Conservation (phyloP, 1,140 invertebrate species). For the Tribolium madens region DNA sequence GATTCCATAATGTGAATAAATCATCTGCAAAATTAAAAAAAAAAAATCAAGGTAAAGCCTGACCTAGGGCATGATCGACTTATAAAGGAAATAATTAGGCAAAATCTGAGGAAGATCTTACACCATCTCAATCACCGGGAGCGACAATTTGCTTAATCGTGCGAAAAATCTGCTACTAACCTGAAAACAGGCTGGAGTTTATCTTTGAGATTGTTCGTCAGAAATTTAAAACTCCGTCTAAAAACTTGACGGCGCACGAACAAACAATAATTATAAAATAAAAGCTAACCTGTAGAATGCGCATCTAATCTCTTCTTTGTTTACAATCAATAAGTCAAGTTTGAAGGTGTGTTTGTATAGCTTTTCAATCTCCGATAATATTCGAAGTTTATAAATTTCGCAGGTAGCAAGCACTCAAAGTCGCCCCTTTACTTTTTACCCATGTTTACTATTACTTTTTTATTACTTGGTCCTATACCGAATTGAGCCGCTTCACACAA, state of each 20-base stretch:
- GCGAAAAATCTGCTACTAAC: not conserved
- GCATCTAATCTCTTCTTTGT: constrained; percentile 37
- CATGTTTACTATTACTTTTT: not conserved
- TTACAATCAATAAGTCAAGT: constrained; percentile 49
- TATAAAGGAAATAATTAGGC: not conserved
- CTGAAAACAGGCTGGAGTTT: not conserved
- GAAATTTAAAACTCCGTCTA: not conserved
- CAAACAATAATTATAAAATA: constrained; percentile 36
- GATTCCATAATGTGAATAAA: no score
- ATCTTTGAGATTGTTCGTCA: not conserved
- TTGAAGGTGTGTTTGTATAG: constrained; percentile 49
- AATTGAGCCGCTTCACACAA: constrained; percentile 48
- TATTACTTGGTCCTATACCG: not conserved
- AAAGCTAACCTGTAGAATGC: constrained; percentile 24
- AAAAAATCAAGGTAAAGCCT: not conserved
- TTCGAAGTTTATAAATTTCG: constrained; percentile 48
- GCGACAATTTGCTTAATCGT: not conserved
- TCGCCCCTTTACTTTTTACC: constrained; percentile 10
- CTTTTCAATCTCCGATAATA: constrained; percentile 50
- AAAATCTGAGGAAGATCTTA: not conserved
- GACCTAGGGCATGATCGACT: not conserved
- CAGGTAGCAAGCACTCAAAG: constrained; percentile 46
- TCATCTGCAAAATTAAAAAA: no score
- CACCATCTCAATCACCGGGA: not conserved
- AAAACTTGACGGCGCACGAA: not conserved